Conservation (phyloP, 2,797 vertebrate genomes). For the Cynopterus sphinx region DNA sequence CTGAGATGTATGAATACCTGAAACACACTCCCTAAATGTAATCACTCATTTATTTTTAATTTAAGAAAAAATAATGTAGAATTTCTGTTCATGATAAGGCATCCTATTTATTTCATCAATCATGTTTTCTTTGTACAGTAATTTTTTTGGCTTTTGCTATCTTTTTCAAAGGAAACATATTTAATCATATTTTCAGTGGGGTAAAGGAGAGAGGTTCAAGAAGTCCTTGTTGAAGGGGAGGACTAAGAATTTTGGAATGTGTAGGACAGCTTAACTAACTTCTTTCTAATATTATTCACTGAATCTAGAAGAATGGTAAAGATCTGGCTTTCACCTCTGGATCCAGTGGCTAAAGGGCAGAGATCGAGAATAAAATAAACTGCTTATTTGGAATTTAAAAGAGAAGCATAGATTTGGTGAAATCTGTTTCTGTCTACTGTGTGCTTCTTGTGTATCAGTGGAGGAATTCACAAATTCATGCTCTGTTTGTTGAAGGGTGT, state of each 20-base stretch:
- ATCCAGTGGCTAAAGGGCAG: not conserved
- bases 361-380: conserved; percentile 10
- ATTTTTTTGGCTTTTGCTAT: not conserved
- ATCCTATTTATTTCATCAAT: not conserved
- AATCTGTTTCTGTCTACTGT: not conserved
- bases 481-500: not conserved
- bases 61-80: not conserved
- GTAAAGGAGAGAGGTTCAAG: not conserved
- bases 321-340: not conserved
- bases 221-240: not conserved
- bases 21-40: not conserved
- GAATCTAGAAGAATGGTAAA: conserved; percentile 25
- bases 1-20: not conserved
- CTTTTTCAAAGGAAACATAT: not conserved
- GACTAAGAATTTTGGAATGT: not conserved
- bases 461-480: not conserved
- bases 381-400: not conserved
- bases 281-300: conserved; percentile 19
- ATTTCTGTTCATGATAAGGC: not conserved
- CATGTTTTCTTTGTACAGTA: not conserved
- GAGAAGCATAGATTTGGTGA: not conserved
- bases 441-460: conserved; percentile 53
- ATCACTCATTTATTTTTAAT: not conserved
- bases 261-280: not conserved
- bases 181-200: not conserved